Conservation (phyloP, 2,888 invertebrate genomes). For the Resseliella maxima region DNA sequence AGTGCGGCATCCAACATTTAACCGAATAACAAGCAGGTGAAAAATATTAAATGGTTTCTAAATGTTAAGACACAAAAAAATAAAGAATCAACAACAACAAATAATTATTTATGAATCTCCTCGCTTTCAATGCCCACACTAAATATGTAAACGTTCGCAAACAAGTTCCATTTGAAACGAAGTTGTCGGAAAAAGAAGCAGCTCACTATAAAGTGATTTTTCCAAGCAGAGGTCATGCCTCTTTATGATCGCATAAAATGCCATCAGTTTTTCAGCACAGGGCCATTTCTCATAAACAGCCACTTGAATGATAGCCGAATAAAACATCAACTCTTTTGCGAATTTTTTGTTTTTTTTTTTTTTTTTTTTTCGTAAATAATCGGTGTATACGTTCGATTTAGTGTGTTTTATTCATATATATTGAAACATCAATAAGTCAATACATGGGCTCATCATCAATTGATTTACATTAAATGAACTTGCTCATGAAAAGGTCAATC, state of each 20-base stretch:
- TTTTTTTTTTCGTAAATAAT: too few species aligned
- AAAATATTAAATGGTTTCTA: constrained; percentile 14
- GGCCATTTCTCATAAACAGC: constrained; percentile 17
- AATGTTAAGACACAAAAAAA: not conserved
- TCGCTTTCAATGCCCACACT: not conserved
- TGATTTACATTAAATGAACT: too few species aligned
- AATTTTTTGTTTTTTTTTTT: too few species aligned
- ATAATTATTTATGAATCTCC: constrained; percentile 4
- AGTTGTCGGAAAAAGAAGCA: not conserved
- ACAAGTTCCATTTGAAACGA: not conserved
- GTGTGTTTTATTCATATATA: too few species aligned
- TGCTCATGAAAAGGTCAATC: too few species aligned
- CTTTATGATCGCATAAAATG: constrained; percentile 23
- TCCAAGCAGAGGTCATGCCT: not conserved
- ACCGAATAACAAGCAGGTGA: constrained; percentile 42
- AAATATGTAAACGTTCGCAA: not conserved
- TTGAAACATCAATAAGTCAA: too few species aligned
- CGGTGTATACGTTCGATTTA: too few species aligned
- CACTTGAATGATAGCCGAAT: not conserved
- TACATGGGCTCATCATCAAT: too few species aligned
- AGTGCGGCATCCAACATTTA: not conserved
- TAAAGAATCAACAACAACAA: not conserved
- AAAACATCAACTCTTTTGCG: not conserved
- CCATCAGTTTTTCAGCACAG: constrained; percentile 7
- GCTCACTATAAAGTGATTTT: not conserved